Evolutionary conservation across 30 jellyfish, hydroid and myxozoan species (phyloP).

Genomic region (Pelagia noctiluca): DNA sequence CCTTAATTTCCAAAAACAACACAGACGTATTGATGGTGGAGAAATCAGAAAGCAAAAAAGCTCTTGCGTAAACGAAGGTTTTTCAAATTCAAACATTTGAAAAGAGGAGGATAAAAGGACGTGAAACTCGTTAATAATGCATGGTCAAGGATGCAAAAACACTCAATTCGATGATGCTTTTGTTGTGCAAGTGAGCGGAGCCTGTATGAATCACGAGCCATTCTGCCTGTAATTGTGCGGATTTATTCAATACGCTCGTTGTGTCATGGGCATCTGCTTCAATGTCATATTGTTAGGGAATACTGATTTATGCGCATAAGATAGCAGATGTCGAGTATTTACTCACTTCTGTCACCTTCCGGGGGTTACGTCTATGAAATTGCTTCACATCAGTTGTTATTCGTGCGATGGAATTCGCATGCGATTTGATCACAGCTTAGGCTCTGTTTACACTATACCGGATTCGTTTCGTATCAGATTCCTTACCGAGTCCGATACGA

Average conservation of each 20-base stretch:
- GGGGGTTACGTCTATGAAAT: slow-evolving; percentile 15
- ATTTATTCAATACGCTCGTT: slow-evolving; percentile 34
- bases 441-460: no score
- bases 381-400: no score
- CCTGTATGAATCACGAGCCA: slow-evolving; percentile 23
- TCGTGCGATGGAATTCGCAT: no score
- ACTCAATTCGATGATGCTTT: slow-evolving; percentile 39
- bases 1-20: no score
- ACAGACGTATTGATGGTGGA: no score
- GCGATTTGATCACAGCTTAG: no score
- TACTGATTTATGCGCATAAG: slow-evolving; percentile 49
- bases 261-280: slow-evolving; percentile 38
- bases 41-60: no score
- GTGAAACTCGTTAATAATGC: slow-evolving; percentile 24
- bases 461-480: no score
- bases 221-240: slow-evolving; percentile 35
- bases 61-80: no score
- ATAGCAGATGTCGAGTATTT: slow-evolving; percentile 50
- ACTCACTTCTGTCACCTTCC: background rate
- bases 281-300: slow-evolving; percentile 32
- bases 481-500: no score
- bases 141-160: slow-evolving; percentile 56
- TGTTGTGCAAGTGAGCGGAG: slow-evolving; percentile 54
- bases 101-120: slow-evolving; percentile 16
- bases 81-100: no score